Conservation (phyloP, 2,888 invertebrate genomes). For the Caenorhabditis japonica region DNA sequence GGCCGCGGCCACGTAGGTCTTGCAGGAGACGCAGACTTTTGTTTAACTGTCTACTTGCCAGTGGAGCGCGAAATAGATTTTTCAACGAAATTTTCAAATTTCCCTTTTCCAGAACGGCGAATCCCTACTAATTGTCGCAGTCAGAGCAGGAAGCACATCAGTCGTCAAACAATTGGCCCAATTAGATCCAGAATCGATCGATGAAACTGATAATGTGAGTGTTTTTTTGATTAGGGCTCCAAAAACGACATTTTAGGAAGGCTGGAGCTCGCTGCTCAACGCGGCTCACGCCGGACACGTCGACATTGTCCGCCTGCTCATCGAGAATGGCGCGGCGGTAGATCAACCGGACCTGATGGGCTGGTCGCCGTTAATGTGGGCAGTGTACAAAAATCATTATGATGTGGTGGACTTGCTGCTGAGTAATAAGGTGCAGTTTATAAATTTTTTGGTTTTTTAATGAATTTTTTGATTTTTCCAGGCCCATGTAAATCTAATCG, state of each 20-base stretch:
- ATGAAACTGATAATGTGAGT: slow-evolving; percentile 74
- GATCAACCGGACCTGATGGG: slow-evolving; percentile 82
- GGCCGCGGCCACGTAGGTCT: too few species aligned
- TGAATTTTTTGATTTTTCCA: too few species aligned
- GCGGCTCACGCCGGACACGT: slow-evolving; percentile 91
- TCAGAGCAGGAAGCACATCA: slow-evolving; percentile 83
- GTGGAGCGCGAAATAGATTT: too few species aligned
- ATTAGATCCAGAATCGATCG: slow-evolving; percentile 64
- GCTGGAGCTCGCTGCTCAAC: slow-evolving; percentile 87
- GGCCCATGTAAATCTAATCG: slow-evolving; percentile 94
- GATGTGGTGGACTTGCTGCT: slow-evolving; percentile 82
- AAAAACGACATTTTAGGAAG: slow-evolving; percentile 71
- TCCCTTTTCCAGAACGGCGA: slow-evolving; percentile 73
- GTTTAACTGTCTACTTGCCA: too few species aligned
- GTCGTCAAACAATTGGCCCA: slow-evolving; percentile 83
- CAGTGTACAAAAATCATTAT: slow-evolving; percentile 88
- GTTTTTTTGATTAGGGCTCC: neutral
- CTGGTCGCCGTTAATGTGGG: slow-evolving; percentile 98
- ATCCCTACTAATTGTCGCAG: slow-evolving; percentile 73
- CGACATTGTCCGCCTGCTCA: slow-evolving; percentile 86
- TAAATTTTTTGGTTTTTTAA: too few species aligned
- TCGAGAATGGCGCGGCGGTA: slow-evolving; percentile 81
- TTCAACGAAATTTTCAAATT: too few species aligned
- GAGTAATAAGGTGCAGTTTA: slow-evolving; percentile 12
- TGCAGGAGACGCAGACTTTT: neutral